phyloP scores from a whole-genome alignment of 2,797 vertebrate species.

The Acanthis flammea region DNA sequence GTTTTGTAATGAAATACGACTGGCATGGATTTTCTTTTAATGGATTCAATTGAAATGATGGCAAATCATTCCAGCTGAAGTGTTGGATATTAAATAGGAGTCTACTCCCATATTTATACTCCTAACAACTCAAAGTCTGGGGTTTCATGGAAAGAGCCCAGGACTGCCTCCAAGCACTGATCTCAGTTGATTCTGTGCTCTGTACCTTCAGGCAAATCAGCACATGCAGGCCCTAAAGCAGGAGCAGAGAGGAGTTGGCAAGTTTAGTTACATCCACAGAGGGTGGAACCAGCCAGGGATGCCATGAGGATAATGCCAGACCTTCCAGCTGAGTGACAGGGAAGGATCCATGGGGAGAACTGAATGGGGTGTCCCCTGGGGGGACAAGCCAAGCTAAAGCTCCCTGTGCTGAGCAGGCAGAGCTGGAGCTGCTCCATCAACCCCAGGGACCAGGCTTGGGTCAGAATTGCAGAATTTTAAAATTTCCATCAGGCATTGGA shows the following conservation, averaged over 20 bases:
- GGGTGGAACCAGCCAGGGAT: background rate
- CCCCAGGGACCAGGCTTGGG: background rate
- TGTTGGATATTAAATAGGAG: background rate
- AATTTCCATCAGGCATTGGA: background rate
- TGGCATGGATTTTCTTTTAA: background rate
- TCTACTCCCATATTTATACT: background rate
- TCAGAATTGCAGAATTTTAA: background rate
- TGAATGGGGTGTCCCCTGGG: rapidly evolving
- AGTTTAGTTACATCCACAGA: background rate
- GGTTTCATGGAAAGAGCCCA: background rate
- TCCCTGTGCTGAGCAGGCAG: background rate
- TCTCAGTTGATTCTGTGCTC: background rate
- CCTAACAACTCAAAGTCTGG: background rate
- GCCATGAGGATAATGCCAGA: background rate
- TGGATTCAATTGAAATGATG: background rate
- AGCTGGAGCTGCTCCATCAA: background rate
- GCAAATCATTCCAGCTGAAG: background rate
- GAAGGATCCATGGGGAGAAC: background rate
- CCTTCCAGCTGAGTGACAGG: background rate
- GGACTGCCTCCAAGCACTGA: background rate
- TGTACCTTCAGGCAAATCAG: background rate
- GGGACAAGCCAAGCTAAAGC: background rate
- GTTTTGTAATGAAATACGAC: background rate
- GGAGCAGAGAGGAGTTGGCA: background rate
- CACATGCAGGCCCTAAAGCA: background rate